These are phyloP conservation scores for Metellina segmentata DNA, from an alignment of 2,888 invertebrate species.

Conservation along the genomic window DNA sequence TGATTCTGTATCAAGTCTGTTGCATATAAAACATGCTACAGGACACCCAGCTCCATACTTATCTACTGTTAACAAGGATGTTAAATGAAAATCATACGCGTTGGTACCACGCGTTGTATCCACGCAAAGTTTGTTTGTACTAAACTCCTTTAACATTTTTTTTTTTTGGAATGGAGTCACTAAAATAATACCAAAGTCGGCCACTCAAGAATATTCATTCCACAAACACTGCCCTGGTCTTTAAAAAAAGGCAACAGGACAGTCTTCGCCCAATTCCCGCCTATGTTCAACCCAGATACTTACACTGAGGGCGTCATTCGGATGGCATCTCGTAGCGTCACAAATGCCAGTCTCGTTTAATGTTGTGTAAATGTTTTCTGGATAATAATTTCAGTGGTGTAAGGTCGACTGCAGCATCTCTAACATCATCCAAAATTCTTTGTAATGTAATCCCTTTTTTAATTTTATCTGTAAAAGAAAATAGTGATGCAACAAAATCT, in stretches of 20 bases:
- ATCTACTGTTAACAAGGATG: conserved; percentile 53
- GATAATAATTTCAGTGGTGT: conserved; percentile 5
- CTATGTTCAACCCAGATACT: conserved; percentile 2
- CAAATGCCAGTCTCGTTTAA: conserved; percentile 3
- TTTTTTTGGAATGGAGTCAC: conserved; percentile 58
- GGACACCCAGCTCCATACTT: conserved; percentile 51
- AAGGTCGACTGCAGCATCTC: not conserved
- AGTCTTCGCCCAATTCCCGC: not conserved
- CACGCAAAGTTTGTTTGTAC: conserved; percentile 51
- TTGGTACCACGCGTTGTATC: conserved; percentile 65
- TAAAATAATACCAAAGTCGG: conserved; percentile 42
- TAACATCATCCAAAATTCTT: conserved; percentile 32
- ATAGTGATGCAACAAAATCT: too few species aligned
- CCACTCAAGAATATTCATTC: not conserved
- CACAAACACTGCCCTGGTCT: not conserved
- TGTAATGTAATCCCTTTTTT: conserved; percentile 8
- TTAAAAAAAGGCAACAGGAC: conserved; percentile 30
- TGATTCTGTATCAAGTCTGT: not conserved
- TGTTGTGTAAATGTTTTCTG: conserved; percentile 16
- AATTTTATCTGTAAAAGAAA: conserved; percentile 25
- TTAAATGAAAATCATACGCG: conserved; percentile 58
- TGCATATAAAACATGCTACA: conserved; percentile 39
- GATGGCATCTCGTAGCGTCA: not conserved
- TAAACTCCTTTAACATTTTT: conserved; percentile 56
- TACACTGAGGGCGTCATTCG: conserved; percentile 20